Evolutionary conservation across 1,140 invertebrate species (phyloP).

Genomic region (Euborellia annulipes): DNA sequence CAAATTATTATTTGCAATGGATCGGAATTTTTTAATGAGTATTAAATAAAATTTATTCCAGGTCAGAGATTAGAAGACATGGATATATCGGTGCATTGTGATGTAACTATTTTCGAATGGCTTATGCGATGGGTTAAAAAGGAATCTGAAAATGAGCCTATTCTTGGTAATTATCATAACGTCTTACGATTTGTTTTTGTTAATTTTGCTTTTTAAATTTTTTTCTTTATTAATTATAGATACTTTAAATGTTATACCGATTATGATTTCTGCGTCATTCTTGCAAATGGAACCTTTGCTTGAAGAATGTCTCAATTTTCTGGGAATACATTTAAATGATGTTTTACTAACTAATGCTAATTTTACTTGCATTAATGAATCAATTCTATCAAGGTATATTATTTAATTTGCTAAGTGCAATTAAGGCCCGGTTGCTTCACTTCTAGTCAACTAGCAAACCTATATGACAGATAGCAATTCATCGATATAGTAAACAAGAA

Average conservation of each 20-base stretch:
- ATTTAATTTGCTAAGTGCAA: too few relatives aligned
- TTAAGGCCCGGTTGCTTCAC: too few relatives aligned
- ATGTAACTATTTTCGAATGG: conserved; percentile 88
- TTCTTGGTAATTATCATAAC: conserved; percentile 3
- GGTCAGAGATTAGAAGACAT: conserved; percentile 79
- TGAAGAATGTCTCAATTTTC: conserved; percentile 62
- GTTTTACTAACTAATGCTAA: conserved; percentile 62
- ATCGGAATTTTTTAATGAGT: neutral
- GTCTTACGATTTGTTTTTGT: neutral
- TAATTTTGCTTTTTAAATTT: conserved; percentile 6
- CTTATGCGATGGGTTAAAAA: conserved; percentile 88
- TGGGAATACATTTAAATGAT: conserved; percentile 61
- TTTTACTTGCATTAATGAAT: conserved; percentile 69
- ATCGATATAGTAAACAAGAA: too few relatives aligned
- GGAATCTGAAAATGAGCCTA: conserved; percentile 27
- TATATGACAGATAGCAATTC: too few relatives aligned
- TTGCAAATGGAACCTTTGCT: conserved; percentile 82
- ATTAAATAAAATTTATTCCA: conserved; percentile 9
- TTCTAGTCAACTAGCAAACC: too few relatives aligned
- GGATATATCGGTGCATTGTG: conserved; percentile 93
- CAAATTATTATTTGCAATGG: conserved; percentile 15
- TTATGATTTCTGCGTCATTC: conserved; percentile 85
- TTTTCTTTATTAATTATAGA: conserved; percentile 38
- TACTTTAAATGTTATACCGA: conserved; percentile 70
- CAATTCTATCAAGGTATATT: conserved; percentile 46